Conservation (phyloP, 2,888 invertebrate genomes). For the Galerucella calmariensis region DNA sequence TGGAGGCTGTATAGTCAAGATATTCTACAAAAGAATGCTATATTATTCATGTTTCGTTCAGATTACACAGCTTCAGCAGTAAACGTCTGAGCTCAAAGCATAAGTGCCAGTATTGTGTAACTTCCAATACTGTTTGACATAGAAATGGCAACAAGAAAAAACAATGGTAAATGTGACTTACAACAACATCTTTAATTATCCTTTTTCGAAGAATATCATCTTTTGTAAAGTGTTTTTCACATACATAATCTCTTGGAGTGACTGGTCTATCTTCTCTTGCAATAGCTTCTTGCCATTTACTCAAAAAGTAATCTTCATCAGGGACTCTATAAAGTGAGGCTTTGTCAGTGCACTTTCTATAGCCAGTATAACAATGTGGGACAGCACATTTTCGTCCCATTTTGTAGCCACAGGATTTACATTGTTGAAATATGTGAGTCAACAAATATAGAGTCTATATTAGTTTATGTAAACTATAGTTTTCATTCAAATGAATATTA, state of each 20-base stretch:
- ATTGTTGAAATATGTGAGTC: too few relatives aligned
- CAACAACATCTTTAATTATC: conserved; percentile 42
- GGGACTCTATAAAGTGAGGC: conserved; percentile 46
- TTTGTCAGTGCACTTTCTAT: conserved; percentile 45
- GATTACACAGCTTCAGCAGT: too few relatives aligned
- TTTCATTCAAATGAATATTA: too few relatives aligned
- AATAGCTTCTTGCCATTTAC: conserved; percentile 48
- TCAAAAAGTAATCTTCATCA: conserved; percentile 45
- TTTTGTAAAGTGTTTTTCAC: conserved; percentile 46
- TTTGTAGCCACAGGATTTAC: neutral
- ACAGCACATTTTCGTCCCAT: conserved; percentile 49
- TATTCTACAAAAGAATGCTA: too few relatives aligned
- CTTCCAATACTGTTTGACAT: too few relatives aligned
- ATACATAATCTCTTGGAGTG: conserved; percentile 47
- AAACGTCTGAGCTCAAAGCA: too few relatives aligned
- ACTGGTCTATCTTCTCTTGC: conserved; percentile 47
- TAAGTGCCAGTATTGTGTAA: too few relatives aligned
- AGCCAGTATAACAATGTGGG: conserved; percentile 48
- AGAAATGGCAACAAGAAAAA: neutral
- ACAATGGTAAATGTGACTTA: conserved; percentile 28
- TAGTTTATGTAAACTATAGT: too few relatives aligned
- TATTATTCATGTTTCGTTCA: too few relatives aligned
- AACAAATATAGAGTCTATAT: too few relatives aligned
- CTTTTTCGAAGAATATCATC: conserved; percentile 45
- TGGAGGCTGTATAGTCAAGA: too few relatives aligned